Evolutionary conservation across 2,797 vertebrate genomes (phyloP).

Genomic region (Echeneis naucrates): DNA sequence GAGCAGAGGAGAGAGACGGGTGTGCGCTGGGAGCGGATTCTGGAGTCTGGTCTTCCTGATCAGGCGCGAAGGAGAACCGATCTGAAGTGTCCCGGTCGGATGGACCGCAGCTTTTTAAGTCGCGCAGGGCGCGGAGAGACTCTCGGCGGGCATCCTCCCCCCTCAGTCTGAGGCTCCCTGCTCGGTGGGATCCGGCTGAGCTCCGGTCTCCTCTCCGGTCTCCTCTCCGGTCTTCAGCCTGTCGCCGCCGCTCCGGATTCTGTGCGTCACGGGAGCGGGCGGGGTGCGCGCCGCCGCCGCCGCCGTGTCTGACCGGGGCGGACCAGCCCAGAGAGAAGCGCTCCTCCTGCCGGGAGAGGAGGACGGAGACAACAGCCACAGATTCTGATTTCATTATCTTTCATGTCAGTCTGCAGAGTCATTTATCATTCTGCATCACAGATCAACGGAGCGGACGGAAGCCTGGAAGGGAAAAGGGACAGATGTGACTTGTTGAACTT

Average conservation of each 20-base stretch:
- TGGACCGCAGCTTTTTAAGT: constrained; percentile 69
- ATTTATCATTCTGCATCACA: no score
- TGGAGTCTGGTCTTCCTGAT: constrained; percentile 14
- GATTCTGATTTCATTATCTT: background rate
- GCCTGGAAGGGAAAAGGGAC: no score
- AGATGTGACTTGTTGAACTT: no score
- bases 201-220: constrained; percentile 32
- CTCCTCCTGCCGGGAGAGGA: constrained; percentile 56
- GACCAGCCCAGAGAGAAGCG: constrained; percentile 54
- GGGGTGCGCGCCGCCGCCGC: constrained; percentile 63
- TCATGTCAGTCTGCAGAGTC: no score
- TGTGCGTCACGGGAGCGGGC: constrained; percentile 69
- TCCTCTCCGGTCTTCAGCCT: constrained; percentile 56
- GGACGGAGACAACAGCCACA: background rate
- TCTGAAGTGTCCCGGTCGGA: constrained; percentile 57
- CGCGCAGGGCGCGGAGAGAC: constrained; percentile 54
- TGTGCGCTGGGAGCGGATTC: background rate
- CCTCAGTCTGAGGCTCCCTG: constrained; percentile 52
- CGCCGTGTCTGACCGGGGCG: constrained; percentile 48
- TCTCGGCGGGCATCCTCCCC: constrained; percentile 64
- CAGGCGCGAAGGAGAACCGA: constrained; percentile 9
- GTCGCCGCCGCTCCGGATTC: constrained; percentile 60
- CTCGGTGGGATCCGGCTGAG: constrained; percentile 44
- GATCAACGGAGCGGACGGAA: no score
- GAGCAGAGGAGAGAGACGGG: constrained; percentile 1